Conservation (phyloP, 2,888 invertebrate species). For the Euclidia mi region DNA sequence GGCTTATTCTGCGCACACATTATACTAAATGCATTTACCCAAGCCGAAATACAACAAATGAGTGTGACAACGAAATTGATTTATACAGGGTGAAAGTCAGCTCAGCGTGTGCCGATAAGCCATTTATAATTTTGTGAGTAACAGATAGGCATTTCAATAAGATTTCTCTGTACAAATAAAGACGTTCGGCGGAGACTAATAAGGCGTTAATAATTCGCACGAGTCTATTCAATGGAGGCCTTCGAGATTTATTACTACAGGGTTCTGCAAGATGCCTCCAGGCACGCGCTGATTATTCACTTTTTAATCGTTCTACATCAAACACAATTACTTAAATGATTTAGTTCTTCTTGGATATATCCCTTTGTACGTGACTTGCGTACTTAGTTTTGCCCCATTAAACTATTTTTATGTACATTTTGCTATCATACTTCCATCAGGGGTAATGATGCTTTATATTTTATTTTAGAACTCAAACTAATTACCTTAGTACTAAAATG, state of each 20-base stretch:
- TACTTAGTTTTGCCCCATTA: no score
- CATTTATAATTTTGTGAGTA: conserved; percentile 68
- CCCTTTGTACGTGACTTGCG: background rate
- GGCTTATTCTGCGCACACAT: conserved; percentile 4
- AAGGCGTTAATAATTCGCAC: conserved; percentile 87
- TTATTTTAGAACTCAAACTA: no score
- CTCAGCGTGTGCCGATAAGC: conserved; percentile 59
- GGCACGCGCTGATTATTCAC: conserved; percentile 82
- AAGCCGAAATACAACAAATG: conserved; percentile 48
- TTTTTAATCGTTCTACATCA: conserved; percentile 71
- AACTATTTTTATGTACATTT: no score
- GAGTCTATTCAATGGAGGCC: conserved; percentile 85
- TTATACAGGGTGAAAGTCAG: conserved; percentile 54
- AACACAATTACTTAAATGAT: conserved; percentile 64
- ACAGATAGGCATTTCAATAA: conserved; percentile 72
- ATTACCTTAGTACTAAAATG: no score
- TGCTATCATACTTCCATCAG: no score
- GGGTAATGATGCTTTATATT: no score
- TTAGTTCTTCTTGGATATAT: conserved; percentile 18
- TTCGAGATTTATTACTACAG: conserved; percentile 86
- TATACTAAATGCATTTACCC: conserved; percentile 41
- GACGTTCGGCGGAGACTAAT: conserved; percentile 84
- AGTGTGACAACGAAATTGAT: conserved; percentile 60
- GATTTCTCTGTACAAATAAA: conserved; percentile 80
- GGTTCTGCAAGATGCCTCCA: conserved; percentile 87